Percentiles rank a stretch among this genome's conserved stretches.
These are phyloP conservation scores for Gymnoscopelus microlampas DNA, from an alignment of 2,797 vertebrate genomes.

Conservation along the genomic window DNA sequence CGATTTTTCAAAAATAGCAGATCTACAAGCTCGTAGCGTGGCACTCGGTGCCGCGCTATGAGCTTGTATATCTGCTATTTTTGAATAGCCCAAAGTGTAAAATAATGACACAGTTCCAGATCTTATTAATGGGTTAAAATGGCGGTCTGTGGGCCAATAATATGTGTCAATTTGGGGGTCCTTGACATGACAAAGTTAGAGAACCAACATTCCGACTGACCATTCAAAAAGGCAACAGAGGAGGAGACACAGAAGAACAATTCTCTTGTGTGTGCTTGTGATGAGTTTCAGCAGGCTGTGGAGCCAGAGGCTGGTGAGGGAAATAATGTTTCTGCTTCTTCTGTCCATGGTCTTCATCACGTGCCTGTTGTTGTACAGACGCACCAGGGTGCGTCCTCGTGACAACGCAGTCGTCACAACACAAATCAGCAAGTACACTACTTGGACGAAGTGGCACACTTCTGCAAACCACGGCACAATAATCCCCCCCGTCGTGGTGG, in stretches of 20 bases:
- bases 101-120: too few relatives aligned
- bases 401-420: constrained; percentile 15
- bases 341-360: constrained; percentile 33
- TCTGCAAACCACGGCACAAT: too few relatives aligned
- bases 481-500: too few relatives aligned
- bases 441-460: neutral
- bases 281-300: constrained; percentile 40
- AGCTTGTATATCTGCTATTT: too few relatives aligned
- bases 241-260: constrained; percentile 34
- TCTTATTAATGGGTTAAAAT: too few relatives aligned
- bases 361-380: constrained; percentile 34
- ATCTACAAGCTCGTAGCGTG: too few relatives aligned
- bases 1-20: too few relatives aligned
- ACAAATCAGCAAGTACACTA: constrained; percentile 22
- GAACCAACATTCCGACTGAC: neutral
- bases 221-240: constrained; percentile 34
- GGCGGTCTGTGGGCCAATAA: too few relatives aligned
- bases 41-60: too few relatives aligned
- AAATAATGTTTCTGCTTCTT: constrained; percentile 12
- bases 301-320: constrained; percentile 20
- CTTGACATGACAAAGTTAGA: too few relatives aligned
- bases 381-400: constrained; percentile 41
- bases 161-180: too few relatives aligned
- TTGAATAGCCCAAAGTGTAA: too few relatives aligned
- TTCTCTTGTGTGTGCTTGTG: constrained; percentile 24